These are phyloP conservation scores for Eueremaeus valkanovi DNA, from an alignment of 2,888 invertebrate species.

Conservation along the genomic window DNA sequence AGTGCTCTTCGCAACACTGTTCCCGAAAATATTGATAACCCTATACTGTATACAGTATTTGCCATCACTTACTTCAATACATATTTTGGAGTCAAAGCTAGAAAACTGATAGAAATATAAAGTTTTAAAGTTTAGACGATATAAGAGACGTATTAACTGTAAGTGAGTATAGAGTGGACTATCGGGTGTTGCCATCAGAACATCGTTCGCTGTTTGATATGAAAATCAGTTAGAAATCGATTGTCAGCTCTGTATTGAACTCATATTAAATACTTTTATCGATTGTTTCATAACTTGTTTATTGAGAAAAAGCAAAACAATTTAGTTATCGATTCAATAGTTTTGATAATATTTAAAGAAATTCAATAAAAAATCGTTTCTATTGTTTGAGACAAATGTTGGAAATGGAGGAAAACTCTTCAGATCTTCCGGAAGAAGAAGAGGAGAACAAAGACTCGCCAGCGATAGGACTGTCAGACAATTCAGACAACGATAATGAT, in stretches of 20 bases:
- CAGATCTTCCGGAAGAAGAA: conserved; percentile 8
- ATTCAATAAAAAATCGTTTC: too few relatives aligned
- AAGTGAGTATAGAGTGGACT: too few relatives aligned
- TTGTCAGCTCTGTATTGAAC: too few relatives aligned
- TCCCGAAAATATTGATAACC: too few relatives aligned
- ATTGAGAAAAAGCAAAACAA: neutral
- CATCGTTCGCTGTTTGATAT: neutral
- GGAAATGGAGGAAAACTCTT: conserved; percentile 19
- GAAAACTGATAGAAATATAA: too few relatives aligned
- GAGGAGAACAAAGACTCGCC: neutral
- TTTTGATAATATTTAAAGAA: too few relatives aligned
- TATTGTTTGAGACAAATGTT: neutral
- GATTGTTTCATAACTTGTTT: neutral
- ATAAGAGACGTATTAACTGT: too few relatives aligned
- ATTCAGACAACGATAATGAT: conserved; percentile 8
- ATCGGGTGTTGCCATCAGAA: conserved; percentile 25
- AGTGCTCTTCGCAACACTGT: too few relatives aligned
- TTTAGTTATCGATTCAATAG: neutral
- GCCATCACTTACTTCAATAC: too few relatives aligned
- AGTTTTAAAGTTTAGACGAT: too few relatives aligned
- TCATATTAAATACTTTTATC: neutral
- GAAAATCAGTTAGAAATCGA: conserved; percentile 25
- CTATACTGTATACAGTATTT: too few relatives aligned
- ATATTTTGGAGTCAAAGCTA: too few relatives aligned
- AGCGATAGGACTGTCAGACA: neutral